Evolutionary conservation across 2,113 vertebrate species (phyloP).

Genomic region (Elgaria multicarinata): DNA sequence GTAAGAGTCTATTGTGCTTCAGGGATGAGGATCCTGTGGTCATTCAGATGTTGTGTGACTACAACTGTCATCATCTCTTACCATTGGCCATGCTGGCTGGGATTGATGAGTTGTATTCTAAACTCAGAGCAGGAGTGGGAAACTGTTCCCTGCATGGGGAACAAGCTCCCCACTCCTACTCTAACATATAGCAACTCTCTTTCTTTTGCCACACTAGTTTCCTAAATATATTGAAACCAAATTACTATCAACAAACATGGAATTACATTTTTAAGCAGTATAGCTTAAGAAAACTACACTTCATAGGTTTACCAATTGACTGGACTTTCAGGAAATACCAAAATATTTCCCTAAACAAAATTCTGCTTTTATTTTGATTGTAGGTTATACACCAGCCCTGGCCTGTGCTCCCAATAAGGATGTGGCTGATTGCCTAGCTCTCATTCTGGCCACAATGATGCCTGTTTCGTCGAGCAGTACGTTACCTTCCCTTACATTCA

Average conservation of each 20-base stretch:
- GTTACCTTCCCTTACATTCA: slow-evolving; percentile 88
- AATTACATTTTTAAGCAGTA: not conserved
- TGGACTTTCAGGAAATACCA: not conserved
- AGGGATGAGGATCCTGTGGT: no score
- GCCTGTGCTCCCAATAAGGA: slow-evolving; percentile 98
- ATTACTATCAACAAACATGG: not conserved
- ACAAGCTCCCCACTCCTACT: no score
- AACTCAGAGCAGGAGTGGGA: no score
- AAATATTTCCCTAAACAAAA: not conserved
- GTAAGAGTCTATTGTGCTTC: not conserved
- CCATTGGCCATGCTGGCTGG: no score
- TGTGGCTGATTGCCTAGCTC: slow-evolving; percentile 96
- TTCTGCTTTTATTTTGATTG: slow-evolving; percentile 10
- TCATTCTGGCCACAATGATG: slow-evolving; percentile 99
- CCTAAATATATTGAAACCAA: not conserved
- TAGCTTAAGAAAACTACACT: slow-evolving; percentile 39
- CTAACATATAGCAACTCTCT: not conserved
- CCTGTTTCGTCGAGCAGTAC: slow-evolving; percentile 90
- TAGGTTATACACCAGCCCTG: slow-evolving; percentile 97
- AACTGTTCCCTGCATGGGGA: no score
- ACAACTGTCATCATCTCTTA: no score
- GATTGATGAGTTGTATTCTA: no score
- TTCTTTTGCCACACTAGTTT: not conserved
- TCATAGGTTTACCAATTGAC: slow-evolving; percentile 14
- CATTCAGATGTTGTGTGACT: no score